Base-by-base conservation (phyloP, 2,888 invertebrate species). In the Caenorhabditis doughertyi region DNA sequence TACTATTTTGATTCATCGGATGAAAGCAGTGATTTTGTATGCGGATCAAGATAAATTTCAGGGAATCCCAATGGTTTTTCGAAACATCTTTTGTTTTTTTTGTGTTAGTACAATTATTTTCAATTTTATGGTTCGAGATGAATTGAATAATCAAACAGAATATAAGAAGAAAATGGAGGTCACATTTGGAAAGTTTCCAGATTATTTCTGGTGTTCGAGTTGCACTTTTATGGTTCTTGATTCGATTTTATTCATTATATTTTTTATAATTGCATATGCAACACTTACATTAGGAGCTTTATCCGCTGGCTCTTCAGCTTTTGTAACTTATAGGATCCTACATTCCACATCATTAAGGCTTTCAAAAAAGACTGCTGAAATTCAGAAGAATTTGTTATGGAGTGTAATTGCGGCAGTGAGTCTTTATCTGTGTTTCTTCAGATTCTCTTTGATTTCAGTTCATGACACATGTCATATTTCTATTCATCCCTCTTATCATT, bases 151-250 rank as follows among this genome's bases (percentile, higher is more conserved):
- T n/a, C 60, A 60, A 42, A 0, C 13, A 3, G 60, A 60, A 7
- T 60, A 60, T n/a, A 60, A 60, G 9, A n/a, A 8, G 16, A 60
- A 60, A 60, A 42, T 60, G 60, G 42, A 60, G n/a, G 8, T 8
- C 7, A 42, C 25, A 25, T 42, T 27, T 25, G 60, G 60, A 1
- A 25, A 25, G n/a, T 60, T 60, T 25, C 60, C 60, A 8, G 42
- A 42, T 25, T 25, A 60, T 42, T 60, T 60, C 23, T 60, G 60
- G 60, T 60, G 60, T 27, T 27, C 25, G 5, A 60, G 27, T n/a
- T 60, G 42, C 27, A 18, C 7, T 23, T 60, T 60, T 27, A 42
- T 60, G 25, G 60, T 60, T n/a, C n/a, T 60, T n/a, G 60, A 60
- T 23, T 25, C 23, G 23, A 16, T 42, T 13, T 8, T 4, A 1